Evolutionary conservation across 2,888 invertebrate species (phyloP).

Genomic region (Lacanobia wlatinum): DNA sequence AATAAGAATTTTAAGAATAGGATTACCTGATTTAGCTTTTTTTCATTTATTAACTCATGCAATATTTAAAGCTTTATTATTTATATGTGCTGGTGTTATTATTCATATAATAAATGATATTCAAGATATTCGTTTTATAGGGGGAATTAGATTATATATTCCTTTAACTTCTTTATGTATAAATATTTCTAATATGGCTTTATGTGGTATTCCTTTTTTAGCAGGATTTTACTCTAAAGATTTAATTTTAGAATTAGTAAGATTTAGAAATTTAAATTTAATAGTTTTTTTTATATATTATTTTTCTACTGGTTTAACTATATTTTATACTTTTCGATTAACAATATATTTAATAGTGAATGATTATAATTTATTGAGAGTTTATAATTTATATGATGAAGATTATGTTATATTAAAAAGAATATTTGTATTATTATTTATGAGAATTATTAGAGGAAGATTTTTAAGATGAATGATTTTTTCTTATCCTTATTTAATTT

Average conservation of each 20-base stretch:
- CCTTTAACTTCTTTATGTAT: too few species aligned
- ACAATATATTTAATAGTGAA: slow-evolving; percentile 89
- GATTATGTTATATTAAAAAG: slow-evolving; percentile 87
- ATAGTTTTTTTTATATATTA: slow-evolving; percentile 90
- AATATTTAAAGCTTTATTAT: too few species aligned
- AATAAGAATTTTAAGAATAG: slow-evolving; percentile 90
- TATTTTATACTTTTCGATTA: slow-evolving; percentile 91
- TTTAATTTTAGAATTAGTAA: slow-evolving; percentile 91
- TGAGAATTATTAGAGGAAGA: slow-evolving; percentile 89
- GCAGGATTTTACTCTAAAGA: slow-evolving; percentile 92
- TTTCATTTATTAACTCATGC: too few species aligned
- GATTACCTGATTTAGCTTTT: too few species aligned
- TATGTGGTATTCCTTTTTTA: slow-evolving; percentile 92
- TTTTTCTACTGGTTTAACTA: slow-evolving; percentile 91
- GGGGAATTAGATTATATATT: too few species aligned
- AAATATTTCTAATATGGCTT: slow-evolving; percentile 80
- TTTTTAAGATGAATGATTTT: slow-evolving; percentile 90
- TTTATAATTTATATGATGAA: slow-evolving; percentile 88
- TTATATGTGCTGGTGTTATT: too few species aligned
- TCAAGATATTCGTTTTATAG: too few species aligned
- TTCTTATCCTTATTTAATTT: slow-evolving; percentile 88
- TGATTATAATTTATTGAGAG: too few species aligned
- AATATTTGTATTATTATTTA: slow-evolving; percentile 87
- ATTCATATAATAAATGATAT: too few species aligned
- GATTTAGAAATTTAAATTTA: slow-evolving; percentile 89